Conservation (phyloP, 2,888 invertebrate genomes). For the Drosophila differens region DNA sequence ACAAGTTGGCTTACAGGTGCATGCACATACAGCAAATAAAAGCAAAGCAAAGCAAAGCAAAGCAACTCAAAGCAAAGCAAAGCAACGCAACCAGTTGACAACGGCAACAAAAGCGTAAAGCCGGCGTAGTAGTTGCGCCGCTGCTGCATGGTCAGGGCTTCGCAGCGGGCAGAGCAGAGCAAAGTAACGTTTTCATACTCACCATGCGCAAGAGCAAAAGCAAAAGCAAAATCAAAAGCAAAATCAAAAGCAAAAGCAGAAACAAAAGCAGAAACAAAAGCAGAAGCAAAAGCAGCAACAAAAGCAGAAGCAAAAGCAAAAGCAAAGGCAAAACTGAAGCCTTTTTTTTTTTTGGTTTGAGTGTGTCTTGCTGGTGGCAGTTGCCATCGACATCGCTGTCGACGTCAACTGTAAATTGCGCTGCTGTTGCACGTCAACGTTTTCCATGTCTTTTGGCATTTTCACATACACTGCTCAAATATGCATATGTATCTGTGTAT, state of each 20-base stretch:
- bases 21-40: conserved; percentile 62
- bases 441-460: conserved; percentile 63
- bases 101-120: conserved; percentile 10
- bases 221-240: not conserved
- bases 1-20: conserved; percentile 66
- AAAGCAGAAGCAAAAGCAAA: conserved; percentile 1
- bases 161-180: conserved; percentile 31
- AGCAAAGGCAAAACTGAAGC: conserved; percentile 25
- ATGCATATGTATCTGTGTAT: not conserved
- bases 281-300: not conserved
- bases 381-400: conserved; percentile 4
- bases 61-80: conserved; percentile 56
- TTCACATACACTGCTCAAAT: conserved; percentile 15
- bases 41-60: conserved; percentile 44
- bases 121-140: conserved; percentile 23
- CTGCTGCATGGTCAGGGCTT: conserved; percentile 72
- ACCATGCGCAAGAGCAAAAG: conserved; percentile 32
- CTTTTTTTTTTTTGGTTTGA: conserved; percentile 25
- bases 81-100: conserved; percentile 70
- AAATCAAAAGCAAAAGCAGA: conserved; percentile 2
- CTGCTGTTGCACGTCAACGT: conserved; percentile 51
- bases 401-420: conserved; percentile 40
- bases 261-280: no score
- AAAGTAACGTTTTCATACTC: conserved; percentile 39
- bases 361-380: conserved; percentile 18